These are phyloP conservation scores for Acheta domesticus DNA, from an alignment of 2,888 invertebrate species.

Conservation along the genomic window DNA sequence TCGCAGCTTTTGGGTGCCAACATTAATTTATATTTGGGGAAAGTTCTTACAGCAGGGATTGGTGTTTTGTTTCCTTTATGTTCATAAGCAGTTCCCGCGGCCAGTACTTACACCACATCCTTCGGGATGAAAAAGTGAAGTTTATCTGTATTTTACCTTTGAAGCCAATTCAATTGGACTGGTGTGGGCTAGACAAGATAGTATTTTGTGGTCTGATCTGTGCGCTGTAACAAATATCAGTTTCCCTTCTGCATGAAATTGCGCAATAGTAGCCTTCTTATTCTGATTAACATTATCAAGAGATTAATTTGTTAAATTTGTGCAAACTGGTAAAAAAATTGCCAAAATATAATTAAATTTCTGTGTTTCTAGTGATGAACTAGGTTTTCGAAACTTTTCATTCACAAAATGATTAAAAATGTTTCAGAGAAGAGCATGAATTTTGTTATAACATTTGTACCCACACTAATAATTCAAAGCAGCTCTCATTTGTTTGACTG, in stretches of 20 bases:
- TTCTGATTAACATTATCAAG: no score
- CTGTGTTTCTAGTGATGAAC: no score
- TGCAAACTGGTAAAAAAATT: no score
- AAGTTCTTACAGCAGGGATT: not conserved
- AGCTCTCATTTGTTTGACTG: not conserved
- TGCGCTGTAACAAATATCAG: not conserved
- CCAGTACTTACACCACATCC: slow-evolving; percentile 3
- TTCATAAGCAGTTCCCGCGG: slow-evolving; percentile 18
- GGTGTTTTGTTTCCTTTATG: not conserved
- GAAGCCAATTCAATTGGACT: not conserved
- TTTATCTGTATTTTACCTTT: not conserved
- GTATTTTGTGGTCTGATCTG: not conserved
- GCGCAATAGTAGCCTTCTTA: no score
- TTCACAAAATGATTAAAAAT: no score
- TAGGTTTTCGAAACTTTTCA: no score
- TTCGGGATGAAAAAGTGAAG: not conserved
- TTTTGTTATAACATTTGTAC: no score
- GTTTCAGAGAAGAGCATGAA: no score
- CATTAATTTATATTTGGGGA: not conserved
- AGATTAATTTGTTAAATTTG: no score
- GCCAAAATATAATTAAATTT: no score
- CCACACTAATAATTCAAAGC: not conserved
- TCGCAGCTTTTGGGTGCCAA: not conserved
- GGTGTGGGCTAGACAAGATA: not conserved
- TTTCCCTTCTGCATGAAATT: not conserved